Percentiles rank a stretch among this genome's conserved stretches.
Conservation (phyloP, 2,888 invertebrate species). For the Drosophila merina region DNA sequence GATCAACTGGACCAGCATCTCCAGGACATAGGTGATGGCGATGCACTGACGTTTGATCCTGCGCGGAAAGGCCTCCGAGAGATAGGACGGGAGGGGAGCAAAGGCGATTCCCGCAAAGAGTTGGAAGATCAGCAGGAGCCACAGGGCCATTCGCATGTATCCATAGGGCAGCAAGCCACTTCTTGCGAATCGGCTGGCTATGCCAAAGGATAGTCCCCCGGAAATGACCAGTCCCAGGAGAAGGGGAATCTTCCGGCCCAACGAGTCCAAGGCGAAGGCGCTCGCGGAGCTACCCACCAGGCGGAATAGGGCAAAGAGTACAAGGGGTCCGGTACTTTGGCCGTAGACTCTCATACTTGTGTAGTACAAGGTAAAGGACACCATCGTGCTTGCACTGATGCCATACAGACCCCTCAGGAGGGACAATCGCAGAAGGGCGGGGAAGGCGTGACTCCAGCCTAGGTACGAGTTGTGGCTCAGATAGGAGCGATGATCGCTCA, state of each 20-base stretch:
- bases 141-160: conserved; percentile 55
- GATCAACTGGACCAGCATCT: conserved; percentile 70
- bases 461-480: conserved; percentile 61
- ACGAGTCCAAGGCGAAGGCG: conserved; percentile 63
- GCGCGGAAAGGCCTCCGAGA: conserved; percentile 80
- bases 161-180: conserved; percentile 20
- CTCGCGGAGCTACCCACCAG: conserved; percentile 61
- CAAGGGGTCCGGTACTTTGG: conserved; percentile 55
- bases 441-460: conserved; percentile 56
- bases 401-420: conserved; percentile 72
- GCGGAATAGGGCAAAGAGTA: conserved; percentile 69
- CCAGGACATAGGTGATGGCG: conserved; percentile 62
- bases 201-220: conserved; percentile 57
- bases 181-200: conserved; percentile 68
- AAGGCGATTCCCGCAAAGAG: conserved; percentile 69
- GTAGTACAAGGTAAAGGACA: conserved; percentile 55
- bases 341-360: conserved; percentile 65
- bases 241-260: conserved; percentile 71
- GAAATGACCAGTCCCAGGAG: conserved; percentile 63
- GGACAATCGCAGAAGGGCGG: conserved; percentile 75
- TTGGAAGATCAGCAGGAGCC: conserved; percentile 69
- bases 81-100: conserved; percentile 75
- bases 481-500: conserved; percentile 71
- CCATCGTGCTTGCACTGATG: conserved; percentile 63
- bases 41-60: conserved; percentile 73